These are phyloP conservation scores for Grapholita molesta DNA, from an alignment of 1,140 invertebrate genomes.

Conservation along the genomic window DNA sequence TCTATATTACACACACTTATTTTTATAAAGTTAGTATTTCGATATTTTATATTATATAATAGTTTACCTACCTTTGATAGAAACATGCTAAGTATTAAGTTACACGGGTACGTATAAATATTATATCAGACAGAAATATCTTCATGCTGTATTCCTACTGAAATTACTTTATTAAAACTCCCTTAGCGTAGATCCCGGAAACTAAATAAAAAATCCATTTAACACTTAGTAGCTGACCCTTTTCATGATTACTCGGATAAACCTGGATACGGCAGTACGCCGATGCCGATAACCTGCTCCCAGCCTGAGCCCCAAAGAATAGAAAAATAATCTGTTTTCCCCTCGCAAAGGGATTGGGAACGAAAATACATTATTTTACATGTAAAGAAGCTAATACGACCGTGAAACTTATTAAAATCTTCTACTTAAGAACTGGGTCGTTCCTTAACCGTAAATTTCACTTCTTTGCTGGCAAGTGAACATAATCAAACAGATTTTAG, in stretches of 20 bases:
- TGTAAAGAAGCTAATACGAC: neutral
- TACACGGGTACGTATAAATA: too few species aligned
- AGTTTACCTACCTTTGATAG: too few species aligned
- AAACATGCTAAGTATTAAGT: too few species aligned
- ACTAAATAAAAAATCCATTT: slow-evolving; percentile 14
- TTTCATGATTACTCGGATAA: slow-evolving; percentile 3
- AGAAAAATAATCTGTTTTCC: slow-evolving; percentile 12
- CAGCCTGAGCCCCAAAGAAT: neutral
- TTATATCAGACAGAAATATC: neutral
- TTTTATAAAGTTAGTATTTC: too few species aligned
- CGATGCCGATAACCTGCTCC: slow-evolving; percentile 11
- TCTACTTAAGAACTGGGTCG: too few species aligned
- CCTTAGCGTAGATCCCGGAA: neutral
- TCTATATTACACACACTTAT: too few species aligned
- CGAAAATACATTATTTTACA: neutral
- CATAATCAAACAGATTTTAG: too few species aligned
- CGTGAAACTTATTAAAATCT: neutral
- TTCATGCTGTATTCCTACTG: neutral
- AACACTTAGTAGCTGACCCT: slow-evolving; percentile 12
- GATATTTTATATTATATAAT: too few species aligned
- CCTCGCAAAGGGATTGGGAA: neutral
- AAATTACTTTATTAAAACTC: neutral
- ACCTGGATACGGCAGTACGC: neutral
- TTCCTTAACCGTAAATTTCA: too few species aligned
- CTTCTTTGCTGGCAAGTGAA: too few species aligned